Evolutionary conservation across 1,140 invertebrate species (phyloP).

Genomic region (Bombus pascuorum): DNA sequence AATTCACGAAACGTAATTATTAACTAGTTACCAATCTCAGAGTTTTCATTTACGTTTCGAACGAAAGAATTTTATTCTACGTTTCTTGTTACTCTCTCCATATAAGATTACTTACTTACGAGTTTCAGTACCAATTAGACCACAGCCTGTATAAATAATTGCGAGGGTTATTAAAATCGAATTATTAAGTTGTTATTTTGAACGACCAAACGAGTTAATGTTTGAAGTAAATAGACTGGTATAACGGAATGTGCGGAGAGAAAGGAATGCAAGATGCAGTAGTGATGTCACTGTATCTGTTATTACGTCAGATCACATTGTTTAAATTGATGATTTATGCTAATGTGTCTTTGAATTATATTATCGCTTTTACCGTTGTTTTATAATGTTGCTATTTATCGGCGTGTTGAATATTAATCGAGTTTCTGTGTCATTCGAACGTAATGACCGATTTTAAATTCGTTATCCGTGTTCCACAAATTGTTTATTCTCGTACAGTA

Average conservation of each 20-base stretch:
- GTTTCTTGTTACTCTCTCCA: not conserved
- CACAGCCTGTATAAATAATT: not conserved
- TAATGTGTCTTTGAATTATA: not conserved
- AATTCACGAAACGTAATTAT: too few species aligned
- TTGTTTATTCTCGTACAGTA: not conserved
- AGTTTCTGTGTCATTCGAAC: not conserved
- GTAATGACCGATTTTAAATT: not conserved
- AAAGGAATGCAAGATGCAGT: slow-evolving; percentile 9
- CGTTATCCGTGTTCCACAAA: not conserved
- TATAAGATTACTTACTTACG: not conserved
- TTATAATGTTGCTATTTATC: not conserved
- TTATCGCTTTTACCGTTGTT: not conserved
- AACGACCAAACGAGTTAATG: not conserved
- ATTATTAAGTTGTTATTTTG: slow-evolving; percentile 9
- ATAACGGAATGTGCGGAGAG: not conserved
- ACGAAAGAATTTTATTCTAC: too few species aligned
- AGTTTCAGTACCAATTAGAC: not conserved
- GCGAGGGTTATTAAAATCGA: not conserved
- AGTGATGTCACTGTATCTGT: slow-evolving; percentile 1
- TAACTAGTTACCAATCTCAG: not conserved
- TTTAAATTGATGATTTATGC: slow-evolving; percentile 14
- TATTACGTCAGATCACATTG: slow-evolving; percentile 11
- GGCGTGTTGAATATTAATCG: not conserved
- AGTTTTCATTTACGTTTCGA: not conserved
- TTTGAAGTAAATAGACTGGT: not conserved